Evolutionary conservation across 2,113 vertebrate genomes (phyloP).

Genomic region (Cinclus cinclus): DNA sequence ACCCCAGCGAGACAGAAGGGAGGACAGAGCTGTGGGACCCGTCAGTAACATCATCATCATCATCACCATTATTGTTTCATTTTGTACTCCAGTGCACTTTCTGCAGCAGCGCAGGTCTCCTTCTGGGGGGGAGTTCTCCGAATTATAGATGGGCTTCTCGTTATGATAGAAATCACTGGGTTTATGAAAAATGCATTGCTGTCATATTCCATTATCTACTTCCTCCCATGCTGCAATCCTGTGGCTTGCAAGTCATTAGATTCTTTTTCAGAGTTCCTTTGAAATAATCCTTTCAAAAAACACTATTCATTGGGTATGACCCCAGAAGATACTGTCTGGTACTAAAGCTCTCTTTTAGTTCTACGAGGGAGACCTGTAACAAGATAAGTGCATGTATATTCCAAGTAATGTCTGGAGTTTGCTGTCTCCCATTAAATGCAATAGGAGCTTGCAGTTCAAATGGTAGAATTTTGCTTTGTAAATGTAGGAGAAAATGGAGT

Average conservation of each 20-base stretch:
- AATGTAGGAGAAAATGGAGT: conserved; percentile 58
- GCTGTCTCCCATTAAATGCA: conserved; percentile 50
- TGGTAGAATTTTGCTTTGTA: conserved; percentile 60
- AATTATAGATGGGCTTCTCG: conserved; percentile 55
- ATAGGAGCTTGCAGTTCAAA: conserved; percentile 45
- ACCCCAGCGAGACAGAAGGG: not conserved
- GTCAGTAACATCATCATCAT: conserved; percentile 59
- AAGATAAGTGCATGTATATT: conserved; percentile 63
- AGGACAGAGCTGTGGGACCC: conserved; percentile 48
- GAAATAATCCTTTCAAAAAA: conserved; percentile 58
- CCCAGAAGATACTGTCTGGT: conserved; percentile 57
- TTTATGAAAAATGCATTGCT: conserved; percentile 67
- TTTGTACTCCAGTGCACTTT: conserved; percentile 45
- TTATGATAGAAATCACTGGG: conserved; percentile 41
- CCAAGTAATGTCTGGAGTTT: conserved; percentile 41
- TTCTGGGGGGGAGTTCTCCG: conserved; percentile 9
- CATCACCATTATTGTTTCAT: conserved; percentile 57
- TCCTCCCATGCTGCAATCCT: conserved; percentile 60
- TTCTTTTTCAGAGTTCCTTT: conserved; percentile 58
- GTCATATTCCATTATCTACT: conserved; percentile 64
- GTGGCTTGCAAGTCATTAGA: conserved; percentile 62
- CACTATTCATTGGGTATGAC: conserved; percentile 57
- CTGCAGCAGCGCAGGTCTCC: conserved; percentile 1
- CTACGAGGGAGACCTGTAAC: conserved; percentile 50
- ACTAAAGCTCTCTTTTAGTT: conserved; percentile 49